phyloP scores from a whole-genome alignment of 1,140 invertebrate species.

The Drosophila rufa region DNA sequence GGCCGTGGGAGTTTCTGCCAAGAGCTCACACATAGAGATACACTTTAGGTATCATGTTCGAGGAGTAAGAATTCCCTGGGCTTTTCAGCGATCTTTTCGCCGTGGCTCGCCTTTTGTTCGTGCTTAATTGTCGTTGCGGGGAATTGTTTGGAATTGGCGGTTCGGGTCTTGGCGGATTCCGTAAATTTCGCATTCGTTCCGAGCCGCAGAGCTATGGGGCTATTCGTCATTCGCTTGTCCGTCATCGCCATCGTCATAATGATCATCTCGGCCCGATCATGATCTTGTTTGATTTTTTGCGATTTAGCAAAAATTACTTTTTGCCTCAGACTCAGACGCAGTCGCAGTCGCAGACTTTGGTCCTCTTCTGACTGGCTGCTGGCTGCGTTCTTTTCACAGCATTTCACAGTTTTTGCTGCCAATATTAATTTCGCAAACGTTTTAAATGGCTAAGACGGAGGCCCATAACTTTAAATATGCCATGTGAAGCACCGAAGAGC shows the following conservation, averaged over 20 bases:
- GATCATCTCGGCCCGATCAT: slow-evolving; percentile 38
- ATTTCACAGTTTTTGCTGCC: slow-evolving; percentile 80
- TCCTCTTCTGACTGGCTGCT: slow-evolving; percentile 24
- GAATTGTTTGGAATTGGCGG: slow-evolving; percentile 68
- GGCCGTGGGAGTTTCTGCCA: slow-evolving; percentile 73
- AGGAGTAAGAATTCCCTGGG: slow-evolving; percentile 25
- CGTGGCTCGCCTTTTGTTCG: slow-evolving; percentile 60
- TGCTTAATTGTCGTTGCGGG: slow-evolving; percentile 84
- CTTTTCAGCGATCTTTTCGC: slow-evolving; percentile 26
- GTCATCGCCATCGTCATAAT: slow-evolving; percentile 37
- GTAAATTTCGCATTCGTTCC: slow-evolving; percentile 82
- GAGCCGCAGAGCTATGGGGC: slow-evolving; percentile 67
- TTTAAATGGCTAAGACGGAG: slow-evolving; percentile 78
- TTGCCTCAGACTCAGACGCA: slow-evolving; percentile 16
- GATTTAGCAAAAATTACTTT: slow-evolving; percentile 76
- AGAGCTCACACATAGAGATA: slow-evolving; percentile 22
- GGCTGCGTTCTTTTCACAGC: slow-evolving; percentile 79
- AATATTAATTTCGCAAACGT: slow-evolving; percentile 84
- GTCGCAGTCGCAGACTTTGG: slow-evolving; percentile 11
- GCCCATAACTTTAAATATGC: slow-evolving; percentile 79
- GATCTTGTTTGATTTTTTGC: slow-evolving; percentile 56
- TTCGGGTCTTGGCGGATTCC: slow-evolving; percentile 72
- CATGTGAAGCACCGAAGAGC: slow-evolving; percentile 38
- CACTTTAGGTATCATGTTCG: slow-evolving; percentile 10
- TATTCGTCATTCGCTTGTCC: slow-evolving; percentile 85